Evolutionary conservation across 2,888 invertebrate species (phyloP), one percentile per base, ranked within the genome.

Genomic region (Drosophila merina): DNA sequence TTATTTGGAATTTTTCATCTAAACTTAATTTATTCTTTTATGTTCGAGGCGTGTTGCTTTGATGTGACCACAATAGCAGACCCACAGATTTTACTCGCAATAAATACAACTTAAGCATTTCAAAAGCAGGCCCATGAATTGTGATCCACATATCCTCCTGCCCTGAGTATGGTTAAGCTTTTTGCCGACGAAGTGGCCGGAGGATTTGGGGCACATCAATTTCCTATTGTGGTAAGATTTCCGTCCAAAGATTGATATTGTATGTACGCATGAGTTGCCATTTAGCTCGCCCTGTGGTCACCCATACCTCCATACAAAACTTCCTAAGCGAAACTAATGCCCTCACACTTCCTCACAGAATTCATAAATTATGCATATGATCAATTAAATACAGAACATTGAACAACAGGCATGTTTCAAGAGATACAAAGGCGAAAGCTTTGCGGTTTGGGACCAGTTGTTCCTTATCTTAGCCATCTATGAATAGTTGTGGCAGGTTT

Each of bases 1-100:
- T 56, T 33, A 30, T 30, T 10, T 8, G 10, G 36, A 54, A 57
- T 64, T 68, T 68, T 63, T 66, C 50, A 68, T 68, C 51, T 12
- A 48, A 45, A 42, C 60, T 74, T 62, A 57, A 70, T 74, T 63
- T 57, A 36, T 67, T 66, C 62, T 55, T 55, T 51, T 59, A 73
- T 74, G 56, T 59, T 25, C 8, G 5, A 38, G 44, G 67, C 67
- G 67, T 72, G 67, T 54, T 48, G 38, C 56, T 77, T 77, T 77
- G 72, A 77, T 72, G 68, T 75, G 64, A 33, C 40, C 33, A 51
- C 57, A 68, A 62, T 57, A 48, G 33, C 20, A 26, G 50, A 58
- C 33, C 55, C 47, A 47, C 31, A 40, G 7, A 20, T 44, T 10
- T 8, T 9, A 26, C 45, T 31, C 12, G 25, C 55, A 31, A 62